A percentile compares a stretch with the other conserved stretches of the same genome.
Conservation (phyloP, 2,797 vertebrate species). For the Linurgus olivaceus region DNA sequence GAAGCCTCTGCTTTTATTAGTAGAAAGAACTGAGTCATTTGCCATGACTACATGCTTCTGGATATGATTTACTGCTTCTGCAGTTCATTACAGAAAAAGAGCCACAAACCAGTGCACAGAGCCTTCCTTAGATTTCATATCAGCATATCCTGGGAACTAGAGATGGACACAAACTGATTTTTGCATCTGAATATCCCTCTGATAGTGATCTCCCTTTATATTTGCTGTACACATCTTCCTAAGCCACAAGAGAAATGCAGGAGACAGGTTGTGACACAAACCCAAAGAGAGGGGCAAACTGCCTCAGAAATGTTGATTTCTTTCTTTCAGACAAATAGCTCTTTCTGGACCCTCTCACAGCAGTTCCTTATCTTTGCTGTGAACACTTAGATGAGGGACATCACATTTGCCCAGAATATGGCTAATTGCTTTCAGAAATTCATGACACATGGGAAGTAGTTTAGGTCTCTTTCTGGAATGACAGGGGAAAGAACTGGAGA, state of each 20-base stretch:
- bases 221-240: not conserved
- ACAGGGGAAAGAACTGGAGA: not conserved
- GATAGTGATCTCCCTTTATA: not conserved
- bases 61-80: conserved; percentile 38
- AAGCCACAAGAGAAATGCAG: not conserved
- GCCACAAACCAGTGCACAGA: not conserved
- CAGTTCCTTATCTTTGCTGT: not conserved
- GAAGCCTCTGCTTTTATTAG: conserved; percentile 45
- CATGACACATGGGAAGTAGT: not conserved
- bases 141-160: not conserved
- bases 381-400: not conserved
- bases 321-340: not conserved
- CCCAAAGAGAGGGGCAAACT: rapidly evolving
- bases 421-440: not conserved
- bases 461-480: not conserved
- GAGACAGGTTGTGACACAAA: not conserved
- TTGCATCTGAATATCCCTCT: not conserved
- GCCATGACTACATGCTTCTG: conserved; percentile 38
- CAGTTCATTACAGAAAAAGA: not conserved
- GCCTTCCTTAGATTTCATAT: not conserved
- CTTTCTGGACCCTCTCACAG: not conserved
- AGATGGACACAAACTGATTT: not conserved
- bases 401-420: not conserved
- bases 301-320: not conserved
- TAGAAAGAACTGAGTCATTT: conserved; percentile 48